Conservation (phyloP, 2,797 vertebrate species). For the Paramormyrops hopkinsi region DNA sequence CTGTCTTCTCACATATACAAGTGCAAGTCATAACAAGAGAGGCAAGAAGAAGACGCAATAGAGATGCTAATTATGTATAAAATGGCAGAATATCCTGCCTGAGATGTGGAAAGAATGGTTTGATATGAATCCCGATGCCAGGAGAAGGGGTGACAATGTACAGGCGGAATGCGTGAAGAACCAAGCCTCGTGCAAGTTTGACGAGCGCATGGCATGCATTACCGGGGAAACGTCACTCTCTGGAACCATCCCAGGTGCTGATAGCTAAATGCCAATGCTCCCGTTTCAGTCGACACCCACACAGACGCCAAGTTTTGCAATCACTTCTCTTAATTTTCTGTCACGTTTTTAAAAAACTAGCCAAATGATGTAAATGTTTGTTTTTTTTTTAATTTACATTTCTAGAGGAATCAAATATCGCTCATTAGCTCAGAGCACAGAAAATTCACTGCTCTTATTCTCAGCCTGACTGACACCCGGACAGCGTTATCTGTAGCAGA, state of each 20-base stretch:
- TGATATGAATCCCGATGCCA: not conserved
- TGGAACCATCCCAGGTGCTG: not conserved
- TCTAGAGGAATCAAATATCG: not conserved
- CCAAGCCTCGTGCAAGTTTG: not conserved
- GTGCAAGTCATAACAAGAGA: not conserved
- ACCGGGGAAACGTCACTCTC: not conserved
- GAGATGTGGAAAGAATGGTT: constrained; percentile 1
- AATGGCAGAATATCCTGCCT: not conserved
- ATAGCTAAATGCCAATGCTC: not conserved
- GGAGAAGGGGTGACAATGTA: not conserved
- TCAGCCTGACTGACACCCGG: not conserved
- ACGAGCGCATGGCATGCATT: not conserved
- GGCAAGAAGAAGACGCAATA: not conserved
- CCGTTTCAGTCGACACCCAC: not conserved
- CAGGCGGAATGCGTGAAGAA: not conserved
- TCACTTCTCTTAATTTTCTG: not conserved
- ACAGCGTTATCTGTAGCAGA: not conserved
- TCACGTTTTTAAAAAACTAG: not conserved
- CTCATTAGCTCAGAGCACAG: not conserved
- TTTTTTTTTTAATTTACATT: not conserved
- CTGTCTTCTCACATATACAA: not conserved
- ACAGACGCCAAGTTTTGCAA: not conserved
- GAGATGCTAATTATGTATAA: constrained; percentile 4
- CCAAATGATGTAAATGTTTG: not conserved
- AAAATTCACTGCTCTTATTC: not conserved